Conservation (phyloP, 1,140 invertebrate genomes). For the Stegodyphus dumicola region DNA sequence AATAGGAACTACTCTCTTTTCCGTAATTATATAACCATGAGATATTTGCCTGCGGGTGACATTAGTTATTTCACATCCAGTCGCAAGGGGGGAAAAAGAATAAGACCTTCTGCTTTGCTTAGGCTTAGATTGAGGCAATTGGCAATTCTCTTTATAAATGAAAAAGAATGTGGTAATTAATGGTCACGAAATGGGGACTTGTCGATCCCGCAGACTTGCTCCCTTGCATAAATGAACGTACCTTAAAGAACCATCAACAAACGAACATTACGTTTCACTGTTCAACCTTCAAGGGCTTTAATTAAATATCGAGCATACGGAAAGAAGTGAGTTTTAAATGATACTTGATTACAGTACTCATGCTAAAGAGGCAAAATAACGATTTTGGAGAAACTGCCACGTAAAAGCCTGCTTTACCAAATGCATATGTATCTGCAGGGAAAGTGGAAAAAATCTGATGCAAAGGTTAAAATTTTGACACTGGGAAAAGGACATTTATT, state of each 20-base stretch:
- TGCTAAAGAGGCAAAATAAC: constrained; percentile 27
- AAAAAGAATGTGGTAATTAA: constrained; percentile 14
- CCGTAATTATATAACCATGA: constrained; percentile 52
- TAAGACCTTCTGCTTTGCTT: neutral
- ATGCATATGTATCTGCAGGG: no score
- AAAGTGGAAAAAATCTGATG: no score
- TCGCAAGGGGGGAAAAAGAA: neutral
- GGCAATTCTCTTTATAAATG: constrained; percentile 17
- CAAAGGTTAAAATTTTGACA: no score
- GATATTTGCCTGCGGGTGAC: constrained; percentile 32
- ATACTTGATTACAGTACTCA: constrained; percentile 35
- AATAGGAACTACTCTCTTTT: constrained; percentile 29
- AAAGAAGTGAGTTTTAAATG: constrained; percentile 24
- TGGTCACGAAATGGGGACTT: constrained; percentile 28
- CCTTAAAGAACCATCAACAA: constrained; percentile 21
- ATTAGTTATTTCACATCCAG: constrained; percentile 21
- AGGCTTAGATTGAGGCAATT: constrained; percentile 12
- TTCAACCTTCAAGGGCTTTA: constrained; percentile 15
- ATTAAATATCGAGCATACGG: constrained; percentile 12
- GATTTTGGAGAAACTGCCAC: neutral
- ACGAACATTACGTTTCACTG: constrained; percentile 4
- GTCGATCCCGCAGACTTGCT: constrained; percentile 3
- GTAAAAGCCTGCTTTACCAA: no score
- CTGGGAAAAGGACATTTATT: no score
- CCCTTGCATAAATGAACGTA: constrained; percentile 35